phyloP scores from a whole-genome alignment of 2,113 vertebrate genomes.

The Mobula birostris region DNA sequence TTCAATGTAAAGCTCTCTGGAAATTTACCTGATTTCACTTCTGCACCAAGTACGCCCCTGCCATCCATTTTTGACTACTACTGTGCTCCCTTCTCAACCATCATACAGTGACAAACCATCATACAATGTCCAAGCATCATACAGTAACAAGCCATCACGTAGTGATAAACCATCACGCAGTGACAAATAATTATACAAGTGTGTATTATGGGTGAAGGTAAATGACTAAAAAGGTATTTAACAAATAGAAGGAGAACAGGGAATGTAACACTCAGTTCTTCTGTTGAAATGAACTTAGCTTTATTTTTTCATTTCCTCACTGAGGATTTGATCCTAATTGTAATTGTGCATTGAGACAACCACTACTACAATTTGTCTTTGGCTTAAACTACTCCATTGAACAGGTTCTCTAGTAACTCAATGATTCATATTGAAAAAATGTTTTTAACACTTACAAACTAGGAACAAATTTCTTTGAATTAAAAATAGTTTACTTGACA shows the following conservation, averaged over 20 bases:
- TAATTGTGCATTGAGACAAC: no score
- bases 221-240: background rate
- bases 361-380: no score
- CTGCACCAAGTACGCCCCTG: background rate
- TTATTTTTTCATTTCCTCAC: background rate
- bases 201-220: background rate
- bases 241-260: background rate
- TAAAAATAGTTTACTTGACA: background rate
- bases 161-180: no score
- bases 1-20: background rate
- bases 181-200: background rate
- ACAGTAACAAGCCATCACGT: no score
- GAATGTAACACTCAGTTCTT: background rate
- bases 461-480: background rate
- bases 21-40: background rate
- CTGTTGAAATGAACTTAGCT: background rate
- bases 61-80: background rate
- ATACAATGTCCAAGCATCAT: no score
- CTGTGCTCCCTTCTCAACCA: background rate
- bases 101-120: no score
- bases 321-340: no score
- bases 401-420: background rate
- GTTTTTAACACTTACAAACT: background rate
- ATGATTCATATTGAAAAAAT: background rate
- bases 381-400: background rate